Evolutionary conservation across 2,113 vertebrate genomes (phyloP).

Genomic region (Erythrolamprus reginae): DNA sequence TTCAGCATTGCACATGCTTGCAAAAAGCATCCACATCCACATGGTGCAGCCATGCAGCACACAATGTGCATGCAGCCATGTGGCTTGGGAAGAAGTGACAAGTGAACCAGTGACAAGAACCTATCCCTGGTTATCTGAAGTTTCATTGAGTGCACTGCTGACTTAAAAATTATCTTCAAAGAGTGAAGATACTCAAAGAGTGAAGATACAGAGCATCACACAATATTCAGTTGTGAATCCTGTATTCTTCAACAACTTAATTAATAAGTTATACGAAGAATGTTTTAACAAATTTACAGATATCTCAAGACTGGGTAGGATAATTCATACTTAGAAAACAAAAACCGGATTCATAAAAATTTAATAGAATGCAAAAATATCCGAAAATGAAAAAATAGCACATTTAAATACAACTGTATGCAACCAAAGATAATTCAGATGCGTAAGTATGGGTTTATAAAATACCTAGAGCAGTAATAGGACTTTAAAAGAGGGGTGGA

Average conservation of each 20-base stretch:
- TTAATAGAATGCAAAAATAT: not conserved
- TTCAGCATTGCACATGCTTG: no score
- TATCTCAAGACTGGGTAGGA: not conserved
- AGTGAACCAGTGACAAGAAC: no score
- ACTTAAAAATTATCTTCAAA: not conserved
- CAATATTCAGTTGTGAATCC: not conserved
- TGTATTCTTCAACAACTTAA: not conserved
- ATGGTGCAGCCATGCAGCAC: no score
- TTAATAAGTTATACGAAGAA: not conserved
- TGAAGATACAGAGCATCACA: not conserved
- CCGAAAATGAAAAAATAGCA: not conserved
- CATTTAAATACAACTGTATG: not conserved
- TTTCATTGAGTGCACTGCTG: not conserved
- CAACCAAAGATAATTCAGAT: not conserved
- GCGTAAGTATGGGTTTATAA: not conserved
- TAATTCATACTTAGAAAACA: not conserved
- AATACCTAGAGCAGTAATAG: not conserved
- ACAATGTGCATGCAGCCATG: no score
- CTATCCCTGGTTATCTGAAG: no score
- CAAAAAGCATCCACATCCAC: no score
- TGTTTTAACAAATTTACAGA: not conserved
- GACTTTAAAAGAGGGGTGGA: not conserved
- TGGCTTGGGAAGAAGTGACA: no score
- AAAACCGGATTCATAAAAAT: not conserved
- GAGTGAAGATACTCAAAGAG: not conserved